These are phyloP conservation scores for Sorex fumeus DNA, from an alignment of 2,113 vertebrate species.

Conservation along the genomic window DNA sequence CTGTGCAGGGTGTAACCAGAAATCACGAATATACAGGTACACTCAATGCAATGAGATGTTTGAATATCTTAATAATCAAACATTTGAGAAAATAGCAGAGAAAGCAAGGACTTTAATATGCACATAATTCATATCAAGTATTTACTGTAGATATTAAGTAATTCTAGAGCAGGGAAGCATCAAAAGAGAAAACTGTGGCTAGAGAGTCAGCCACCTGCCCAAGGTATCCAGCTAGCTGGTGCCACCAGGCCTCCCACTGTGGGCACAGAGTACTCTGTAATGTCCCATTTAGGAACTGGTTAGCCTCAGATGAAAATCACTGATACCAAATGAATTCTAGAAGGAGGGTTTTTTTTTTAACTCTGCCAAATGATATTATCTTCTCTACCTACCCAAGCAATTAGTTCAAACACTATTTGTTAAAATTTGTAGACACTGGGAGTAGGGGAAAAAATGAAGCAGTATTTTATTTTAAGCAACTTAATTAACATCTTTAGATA, in stretches of 20 bases:
- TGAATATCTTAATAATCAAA: neutral
- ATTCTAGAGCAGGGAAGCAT: neutral
- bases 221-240: neutral
- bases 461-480: constrained; percentile 65
- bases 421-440: constrained; percentile 58
- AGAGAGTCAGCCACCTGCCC: neutral
- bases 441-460: neutral
- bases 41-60: neutral
- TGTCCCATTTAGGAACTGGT: neutral
- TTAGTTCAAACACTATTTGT: constrained; percentile 66
- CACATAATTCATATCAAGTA: neutral
- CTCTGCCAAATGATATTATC: constrained; percentile 57
- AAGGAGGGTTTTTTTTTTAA: neutral
- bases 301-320: neutral
- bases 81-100: neutral
- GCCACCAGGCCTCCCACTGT: neutral
- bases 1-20: too few species aligned
- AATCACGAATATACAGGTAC: accelerated
- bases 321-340: neutral
- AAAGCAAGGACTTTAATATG: neutral
- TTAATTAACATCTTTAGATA: constrained; percentile 77
- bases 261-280: neutral
- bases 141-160: neutral
- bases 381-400: constrained; percentile 59
- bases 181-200: neutral